Percentiles rank a stretch among this genome's conserved stretches.
phyloP scores from a whole-genome alignment of 2,888 invertebrate genomes.

The Mesodorylaimus sp. region DNA sequence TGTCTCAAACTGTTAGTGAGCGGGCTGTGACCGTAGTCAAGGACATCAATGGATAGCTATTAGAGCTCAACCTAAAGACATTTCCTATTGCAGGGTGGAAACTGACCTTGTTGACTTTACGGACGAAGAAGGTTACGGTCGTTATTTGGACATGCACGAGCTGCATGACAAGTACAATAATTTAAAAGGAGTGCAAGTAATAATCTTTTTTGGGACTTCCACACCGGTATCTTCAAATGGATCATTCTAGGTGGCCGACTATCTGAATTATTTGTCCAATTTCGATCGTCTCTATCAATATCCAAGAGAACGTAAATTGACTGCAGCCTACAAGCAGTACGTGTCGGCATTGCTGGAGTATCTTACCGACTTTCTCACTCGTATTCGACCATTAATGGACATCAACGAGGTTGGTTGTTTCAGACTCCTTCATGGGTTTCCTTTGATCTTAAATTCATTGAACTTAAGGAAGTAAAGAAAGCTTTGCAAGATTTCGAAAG shows the following conservation, averaged over 20 bases:
- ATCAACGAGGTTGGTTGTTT: constrained; percentile 37
- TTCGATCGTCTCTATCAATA: constrained; percentile 92
- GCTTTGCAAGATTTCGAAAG: constrained; percentile 59
- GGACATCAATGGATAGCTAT: no score
- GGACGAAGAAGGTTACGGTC: constrained; percentile 94
- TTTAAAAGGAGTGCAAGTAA: constrained; percentile 76
- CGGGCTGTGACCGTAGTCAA: no score
- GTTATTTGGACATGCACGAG: constrained; percentile 85
- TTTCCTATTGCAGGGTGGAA: background rate
- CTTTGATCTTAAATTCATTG: background rate
- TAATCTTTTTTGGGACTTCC: constrained; percentile 9
- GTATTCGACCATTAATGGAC: constrained; percentile 69
- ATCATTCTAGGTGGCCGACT: constrained; percentile 47
- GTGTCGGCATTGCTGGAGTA: constrained; percentile 63
- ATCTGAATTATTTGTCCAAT: constrained; percentile 74
- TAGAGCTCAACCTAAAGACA: no score
- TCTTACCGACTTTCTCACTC: constrained; percentile 56
- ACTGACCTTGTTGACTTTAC: constrained; percentile 68
- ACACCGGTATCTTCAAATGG: constrained; percentile 15
- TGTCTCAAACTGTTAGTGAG: no score
- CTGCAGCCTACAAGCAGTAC: constrained; percentile 43
- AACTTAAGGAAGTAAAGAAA: constrained; percentile 46
- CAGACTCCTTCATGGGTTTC: constrained; percentile 3
- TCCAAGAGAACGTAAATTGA: constrained; percentile 47
- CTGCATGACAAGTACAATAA: constrained; percentile 90